Evolutionary conservation across 2,888 invertebrate genomes (phyloP).

Genomic region (Pyralis farinalis): DNA sequence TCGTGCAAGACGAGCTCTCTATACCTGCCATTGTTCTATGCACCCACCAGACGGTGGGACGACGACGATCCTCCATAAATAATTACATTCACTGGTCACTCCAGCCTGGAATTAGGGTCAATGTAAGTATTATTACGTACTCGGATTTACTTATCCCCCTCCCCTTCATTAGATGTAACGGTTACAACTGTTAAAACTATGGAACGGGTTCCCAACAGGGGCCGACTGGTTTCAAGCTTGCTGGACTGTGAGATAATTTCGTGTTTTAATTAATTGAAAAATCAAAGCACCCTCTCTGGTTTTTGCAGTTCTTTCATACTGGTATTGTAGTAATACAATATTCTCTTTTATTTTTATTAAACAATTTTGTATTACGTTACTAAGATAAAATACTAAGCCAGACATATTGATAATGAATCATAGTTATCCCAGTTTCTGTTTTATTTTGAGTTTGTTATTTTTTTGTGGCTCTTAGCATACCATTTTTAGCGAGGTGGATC

Average conservation of each 20-base stretch:
- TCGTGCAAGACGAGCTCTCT: conserved; percentile 68
- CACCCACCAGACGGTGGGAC: conserved; percentile 69
- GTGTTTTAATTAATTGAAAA: conserved; percentile 61
- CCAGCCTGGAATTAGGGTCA: conserved; percentile 62
- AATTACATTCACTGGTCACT: conserved; percentile 75
- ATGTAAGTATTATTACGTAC: conserved; percentile 67
- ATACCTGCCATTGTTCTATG: conserved; percentile 75
- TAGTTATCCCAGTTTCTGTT: neutral
- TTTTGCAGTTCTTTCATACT: conserved; percentile 14
- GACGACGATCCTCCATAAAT: conserved; percentile 65
- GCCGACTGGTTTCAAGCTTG: conserved; percentile 61
- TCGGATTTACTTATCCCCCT: conserved; percentile 69
- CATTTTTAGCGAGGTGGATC: neutral
- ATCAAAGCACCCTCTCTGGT: conserved; percentile 20
- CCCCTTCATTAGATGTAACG: conserved; percentile 80
- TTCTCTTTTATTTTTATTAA: conserved; percentile 8
- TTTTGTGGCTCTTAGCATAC: conserved; percentile 21
- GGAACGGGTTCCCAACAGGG: conserved; percentile 72
- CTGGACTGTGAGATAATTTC: conserved; percentile 68
- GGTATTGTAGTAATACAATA: conserved; percentile 21
- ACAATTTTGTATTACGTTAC: neutral
- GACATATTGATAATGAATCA: neutral
- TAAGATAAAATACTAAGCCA: neutral
- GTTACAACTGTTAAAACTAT: conserved; percentile 80
- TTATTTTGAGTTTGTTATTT: neutral